Conservation (phyloP, 1,140 invertebrate species). For the Mactra quadrangularis region DNA sequence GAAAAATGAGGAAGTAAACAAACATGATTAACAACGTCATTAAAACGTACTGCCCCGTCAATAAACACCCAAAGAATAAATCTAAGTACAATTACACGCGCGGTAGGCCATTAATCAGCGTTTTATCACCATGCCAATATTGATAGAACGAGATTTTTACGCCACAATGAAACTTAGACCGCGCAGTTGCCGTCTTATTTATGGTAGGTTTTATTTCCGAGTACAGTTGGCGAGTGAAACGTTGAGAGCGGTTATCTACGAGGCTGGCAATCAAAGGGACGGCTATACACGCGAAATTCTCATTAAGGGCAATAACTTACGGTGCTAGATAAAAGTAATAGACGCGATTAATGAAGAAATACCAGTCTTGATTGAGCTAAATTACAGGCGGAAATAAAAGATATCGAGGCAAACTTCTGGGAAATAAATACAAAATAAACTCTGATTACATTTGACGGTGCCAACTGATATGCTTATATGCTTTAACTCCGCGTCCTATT, state of each 20-base stretch:
- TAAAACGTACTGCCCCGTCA: too few species aligned
- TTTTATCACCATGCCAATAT: conserved; percentile 36
- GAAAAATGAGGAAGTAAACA: too few species aligned
- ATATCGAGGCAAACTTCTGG: conserved; percentile 4
- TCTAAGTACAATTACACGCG: too few species aligned
- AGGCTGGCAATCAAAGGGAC: conserved; percentile 1
- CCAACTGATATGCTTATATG: too few species aligned
- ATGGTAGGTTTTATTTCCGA: conserved; percentile 29
- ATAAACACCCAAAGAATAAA: too few species aligned
- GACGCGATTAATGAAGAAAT: conserved; percentile 6
- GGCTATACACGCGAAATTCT: conserved; percentile 15
- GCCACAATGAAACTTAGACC: conserved; percentile 22
- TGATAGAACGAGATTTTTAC: conserved; percentile 35
- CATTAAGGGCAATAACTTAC: conserved; percentile 13
- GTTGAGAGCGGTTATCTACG: conserved; percentile 15
- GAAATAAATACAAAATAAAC: conserved; percentile 11
- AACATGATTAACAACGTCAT: too few species aligned
- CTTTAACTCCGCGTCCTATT: too few species aligned
- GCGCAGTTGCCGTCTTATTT: conserved; percentile 32
- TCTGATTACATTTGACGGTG: not conserved
- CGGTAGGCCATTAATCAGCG: conserved; percentile 1
- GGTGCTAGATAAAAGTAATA: conserved; percentile 14
- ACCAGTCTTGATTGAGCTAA: not conserved
- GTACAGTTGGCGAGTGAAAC: not conserved
- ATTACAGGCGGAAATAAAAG: not conserved